A percentile compares a stretch with the other conserved stretches of the same genome.
Evolutionary conservation across 2,797 vertebrate species (phyloP).

Genomic region (Pangasius macronema): DNA sequence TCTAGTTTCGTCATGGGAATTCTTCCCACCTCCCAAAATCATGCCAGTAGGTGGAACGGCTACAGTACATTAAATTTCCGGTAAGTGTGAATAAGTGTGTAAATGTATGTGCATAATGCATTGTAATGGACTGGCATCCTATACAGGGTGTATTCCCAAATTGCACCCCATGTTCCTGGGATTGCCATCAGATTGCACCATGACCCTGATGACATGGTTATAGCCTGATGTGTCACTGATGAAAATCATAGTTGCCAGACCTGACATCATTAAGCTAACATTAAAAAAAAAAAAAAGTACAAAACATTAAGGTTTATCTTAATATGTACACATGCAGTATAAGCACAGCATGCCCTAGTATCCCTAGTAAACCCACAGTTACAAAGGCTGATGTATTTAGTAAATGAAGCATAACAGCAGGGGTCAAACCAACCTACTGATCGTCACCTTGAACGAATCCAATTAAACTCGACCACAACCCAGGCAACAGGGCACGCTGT

Average conservation of each 20-base stretch:
- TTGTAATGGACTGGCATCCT: not conserved
- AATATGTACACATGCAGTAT: not conserved
- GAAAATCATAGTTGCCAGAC: not conserved
- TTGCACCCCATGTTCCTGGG: not conserved
- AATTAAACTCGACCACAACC: not conserved
- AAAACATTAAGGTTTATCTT: not conserved
- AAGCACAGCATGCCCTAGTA: not conserved
- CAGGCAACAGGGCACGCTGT: not conserved
- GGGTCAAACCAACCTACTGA: not conserved
- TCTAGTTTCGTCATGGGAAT: not conserved
- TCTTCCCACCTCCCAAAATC: not conserved
- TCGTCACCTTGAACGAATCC: not conserved
- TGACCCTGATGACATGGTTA: not conserved
- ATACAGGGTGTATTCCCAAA: not conserved
- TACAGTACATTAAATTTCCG: too few relatives aligned
- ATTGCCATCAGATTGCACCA: not conserved
- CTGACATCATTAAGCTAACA: not conserved
- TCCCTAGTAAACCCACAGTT: not conserved
- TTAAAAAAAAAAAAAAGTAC: not conserved
- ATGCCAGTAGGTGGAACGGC: not conserved
- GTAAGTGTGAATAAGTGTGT: too few relatives aligned
- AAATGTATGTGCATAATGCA: not conserved
- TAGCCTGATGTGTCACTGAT: not conserved
- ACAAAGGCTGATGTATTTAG: not conserved
- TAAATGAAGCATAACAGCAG: conserved; percentile 2